phyloP scores from a whole-genome alignment of 1,140 invertebrate genomes.

The Anagrus nilaparvatae region DNA sequence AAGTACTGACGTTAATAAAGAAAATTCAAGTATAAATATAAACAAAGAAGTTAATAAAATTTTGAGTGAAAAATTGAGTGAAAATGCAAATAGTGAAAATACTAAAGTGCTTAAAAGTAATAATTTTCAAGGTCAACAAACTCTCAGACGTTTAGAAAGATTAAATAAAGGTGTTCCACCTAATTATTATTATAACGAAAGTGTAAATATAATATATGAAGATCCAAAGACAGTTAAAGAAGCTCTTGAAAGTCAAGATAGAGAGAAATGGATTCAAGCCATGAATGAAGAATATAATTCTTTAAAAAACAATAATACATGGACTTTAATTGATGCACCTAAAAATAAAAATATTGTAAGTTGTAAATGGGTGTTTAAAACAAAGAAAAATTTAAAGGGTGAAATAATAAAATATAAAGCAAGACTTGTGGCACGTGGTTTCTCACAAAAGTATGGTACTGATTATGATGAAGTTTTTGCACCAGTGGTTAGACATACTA shows the following conservation, averaged over 20 bases:
- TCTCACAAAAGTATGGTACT: constrained; percentile 25
- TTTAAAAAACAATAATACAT: constrained; percentile 26
- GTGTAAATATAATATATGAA: constrained; percentile 17
- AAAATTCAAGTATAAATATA: too few relatives aligned
- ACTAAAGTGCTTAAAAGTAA: too few relatives aligned
- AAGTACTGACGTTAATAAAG: too few relatives aligned
- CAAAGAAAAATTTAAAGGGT: constrained; percentile 4
- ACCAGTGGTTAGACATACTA: constrained; percentile 6
- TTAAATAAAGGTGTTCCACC: constrained; percentile 2
- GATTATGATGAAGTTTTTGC: constrained; percentile 26
- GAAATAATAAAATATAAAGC: constrained; percentile 15
- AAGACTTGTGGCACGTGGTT: constrained; percentile 34
- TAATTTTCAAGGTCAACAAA: neutral
- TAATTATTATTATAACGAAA: neutral
- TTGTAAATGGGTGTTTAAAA: constrained; percentile 15
- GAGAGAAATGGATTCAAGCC: constrained; percentile 23
- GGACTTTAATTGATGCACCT: constrained; percentile 19
- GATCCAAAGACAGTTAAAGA: constrained; percentile 4
- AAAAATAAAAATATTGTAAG: constrained; percentile 12
- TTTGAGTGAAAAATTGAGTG: too few relatives aligned
- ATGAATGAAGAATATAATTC: constrained; percentile 27
- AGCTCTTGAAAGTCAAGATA: constrained; percentile 4
- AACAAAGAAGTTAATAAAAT: too few relatives aligned
- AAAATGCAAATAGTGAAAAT: too few relatives aligned
- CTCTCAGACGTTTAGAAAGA: neutral